These are phyloP conservation scores for Botia almorhae DNA, from an alignment of 2,797 vertebrate species.

Conservation along the genomic window DNA sequence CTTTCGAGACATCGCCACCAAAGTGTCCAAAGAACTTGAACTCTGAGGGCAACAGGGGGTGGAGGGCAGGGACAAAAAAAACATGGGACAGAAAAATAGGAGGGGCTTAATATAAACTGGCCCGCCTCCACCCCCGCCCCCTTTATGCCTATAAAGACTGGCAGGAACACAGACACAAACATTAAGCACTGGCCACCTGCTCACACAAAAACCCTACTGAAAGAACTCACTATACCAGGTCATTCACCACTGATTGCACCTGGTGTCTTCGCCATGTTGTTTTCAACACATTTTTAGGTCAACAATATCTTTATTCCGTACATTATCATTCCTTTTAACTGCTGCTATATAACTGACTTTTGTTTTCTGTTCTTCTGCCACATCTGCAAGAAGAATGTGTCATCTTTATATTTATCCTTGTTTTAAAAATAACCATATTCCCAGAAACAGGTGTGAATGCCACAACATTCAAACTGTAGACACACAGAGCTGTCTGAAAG, in stretches of 20 bases:
- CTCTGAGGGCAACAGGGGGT: constrained; percentile 76
- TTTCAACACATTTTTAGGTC: constrained; percentile 53
- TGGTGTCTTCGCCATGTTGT: constrained; percentile 56
- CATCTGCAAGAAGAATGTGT: constrained; percentile 42
- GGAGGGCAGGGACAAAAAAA: constrained; percentile 73
- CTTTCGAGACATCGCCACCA: constrained; percentile 87
- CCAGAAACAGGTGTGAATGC: constrained; percentile 41
- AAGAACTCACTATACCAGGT: constrained; percentile 49
- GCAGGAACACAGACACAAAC: constrained; percentile 63
- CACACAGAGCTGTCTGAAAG: constrained; percentile 71
- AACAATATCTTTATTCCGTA: constrained; percentile 45
- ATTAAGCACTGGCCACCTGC: constrained; percentile 52
- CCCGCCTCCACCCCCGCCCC: constrained; percentile 60
- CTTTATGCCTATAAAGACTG: constrained; percentile 52
- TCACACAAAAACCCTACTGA: constrained; percentile 63
- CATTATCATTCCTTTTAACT: constrained; percentile 68
- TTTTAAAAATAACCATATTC: constrained; percentile 55
- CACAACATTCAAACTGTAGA: constrained; percentile 61
- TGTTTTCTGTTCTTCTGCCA: constrained; percentile 59
- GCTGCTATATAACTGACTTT: constrained; percentile 80
- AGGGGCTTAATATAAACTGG: constrained; percentile 1
- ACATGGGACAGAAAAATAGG: constrained; percentile 46
- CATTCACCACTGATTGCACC: constrained; percentile 52
- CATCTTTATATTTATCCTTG: constrained; percentile 65
- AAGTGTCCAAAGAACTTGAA: constrained; percentile 88